A percentile compares a stretch with the other conserved stretches of the same genome.
Conservation (phyloP, 2,797 vertebrate species). For the Centroberyx gerrardi region DNA sequence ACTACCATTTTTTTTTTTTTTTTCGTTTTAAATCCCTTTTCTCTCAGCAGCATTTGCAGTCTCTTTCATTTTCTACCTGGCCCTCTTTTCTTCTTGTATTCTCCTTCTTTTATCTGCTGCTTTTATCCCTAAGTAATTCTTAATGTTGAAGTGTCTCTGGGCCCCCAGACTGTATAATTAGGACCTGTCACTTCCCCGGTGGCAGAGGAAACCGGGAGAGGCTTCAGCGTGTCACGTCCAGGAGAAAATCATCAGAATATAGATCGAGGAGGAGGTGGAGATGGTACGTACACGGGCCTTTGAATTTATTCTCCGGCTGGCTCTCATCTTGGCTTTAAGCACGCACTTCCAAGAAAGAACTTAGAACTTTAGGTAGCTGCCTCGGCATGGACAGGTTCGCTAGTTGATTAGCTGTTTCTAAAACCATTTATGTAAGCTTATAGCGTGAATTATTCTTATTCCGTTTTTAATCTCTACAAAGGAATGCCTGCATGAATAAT, state of each 20-base stretch:
- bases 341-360: constrained; percentile 66
- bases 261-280: constrained; percentile 54
- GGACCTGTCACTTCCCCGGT: constrained; percentile 70
- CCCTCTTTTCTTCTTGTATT: constrained; percentile 29
- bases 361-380: constrained; percentile 54
- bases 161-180: constrained; percentile 75
- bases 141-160: constrained; percentile 71
- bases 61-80: constrained; percentile 54
- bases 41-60: constrained; percentile 30
- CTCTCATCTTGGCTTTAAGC: constrained; percentile 62
- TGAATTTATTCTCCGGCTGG: constrained; percentile 62
- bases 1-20: constrained; percentile 22
- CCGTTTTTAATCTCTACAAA: constrained; percentile 76
- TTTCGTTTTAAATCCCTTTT: constrained; percentile 33
- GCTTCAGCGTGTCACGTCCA: constrained; percentile 61
- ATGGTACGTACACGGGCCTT: constrained; percentile 62
- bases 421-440: constrained; percentile 72
- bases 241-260: constrained; percentile 64
- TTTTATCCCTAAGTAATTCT: constrained; percentile 71
- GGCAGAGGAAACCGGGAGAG: constrained; percentile 61
- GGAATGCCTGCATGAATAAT: constrained; percentile 73
- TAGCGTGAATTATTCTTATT: constrained; percentile 65
- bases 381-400: constrained; percentile 38
- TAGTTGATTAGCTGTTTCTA: constrained; percentile 75
- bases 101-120: constrained; percentile 57